A percentile compares a stretch with the other conserved stretches of the same genome.
Evolutionary conservation across 2,113 vertebrate genomes (phyloP).

Genomic region (Mirza zaza): DNA sequence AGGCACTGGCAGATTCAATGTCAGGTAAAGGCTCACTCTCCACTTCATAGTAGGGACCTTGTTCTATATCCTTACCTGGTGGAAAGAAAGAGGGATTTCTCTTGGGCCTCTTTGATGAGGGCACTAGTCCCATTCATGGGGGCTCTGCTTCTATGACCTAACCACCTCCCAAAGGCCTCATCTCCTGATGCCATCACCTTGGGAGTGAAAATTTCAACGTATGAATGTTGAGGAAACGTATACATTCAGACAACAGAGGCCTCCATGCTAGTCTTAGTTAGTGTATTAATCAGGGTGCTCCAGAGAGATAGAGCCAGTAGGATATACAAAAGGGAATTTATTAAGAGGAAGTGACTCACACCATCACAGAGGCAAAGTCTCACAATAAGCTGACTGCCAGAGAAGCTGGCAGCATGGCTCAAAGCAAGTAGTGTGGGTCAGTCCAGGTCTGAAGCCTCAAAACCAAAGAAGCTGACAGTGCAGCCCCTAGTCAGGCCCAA

Average conservation of each 20-base stretch:
- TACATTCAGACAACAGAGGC: neutral
- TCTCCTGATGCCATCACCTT: neutral
- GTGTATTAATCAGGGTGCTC: no score
- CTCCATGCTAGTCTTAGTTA: neutral
- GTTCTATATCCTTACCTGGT: accelerated
- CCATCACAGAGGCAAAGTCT: no score
- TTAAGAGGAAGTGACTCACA: no score
- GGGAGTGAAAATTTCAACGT: neutral
- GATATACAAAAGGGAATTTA: no score
- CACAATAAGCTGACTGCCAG: no score
- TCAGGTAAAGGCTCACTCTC: neutral
- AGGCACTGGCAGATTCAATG: neutral
- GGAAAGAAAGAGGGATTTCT: accelerated
- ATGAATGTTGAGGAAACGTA: neutral
- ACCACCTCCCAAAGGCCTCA: neutral
- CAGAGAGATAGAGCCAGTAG: no score
- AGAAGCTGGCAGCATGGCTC: no score
- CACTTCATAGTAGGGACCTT: neutral
- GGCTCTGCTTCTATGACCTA: accelerated
- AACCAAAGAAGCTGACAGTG: no score
- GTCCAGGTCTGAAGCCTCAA: no score
- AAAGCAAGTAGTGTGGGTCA: no score
- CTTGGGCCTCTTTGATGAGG: no score
- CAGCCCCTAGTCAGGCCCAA: no score
- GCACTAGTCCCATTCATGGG: neutral